Conservation (phyloP, 2,113 vertebrate genomes). For the Xenopus tropicalis region DNA sequence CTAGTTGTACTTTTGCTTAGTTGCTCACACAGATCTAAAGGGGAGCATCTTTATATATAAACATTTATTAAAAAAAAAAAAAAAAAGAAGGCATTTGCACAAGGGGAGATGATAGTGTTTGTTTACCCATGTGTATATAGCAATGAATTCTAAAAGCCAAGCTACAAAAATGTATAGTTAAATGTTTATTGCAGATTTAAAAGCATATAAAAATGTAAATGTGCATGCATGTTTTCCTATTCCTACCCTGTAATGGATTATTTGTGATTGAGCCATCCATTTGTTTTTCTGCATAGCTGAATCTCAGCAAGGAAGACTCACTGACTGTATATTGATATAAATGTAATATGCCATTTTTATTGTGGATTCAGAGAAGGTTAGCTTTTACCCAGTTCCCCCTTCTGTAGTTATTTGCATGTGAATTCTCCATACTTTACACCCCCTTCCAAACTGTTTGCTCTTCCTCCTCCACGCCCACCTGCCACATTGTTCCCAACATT, state of each 20-base stretch:
- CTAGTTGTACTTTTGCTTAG: no score
- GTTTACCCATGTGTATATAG: no score
- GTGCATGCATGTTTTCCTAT: no score
- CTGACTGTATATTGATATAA: neutral
- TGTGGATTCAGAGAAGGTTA: neutral
- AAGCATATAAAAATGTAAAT: no score
- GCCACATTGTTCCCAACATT: slow-evolving; percentile 44
- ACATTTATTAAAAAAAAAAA: no score
- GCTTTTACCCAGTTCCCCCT: slow-evolving; percentile 4
- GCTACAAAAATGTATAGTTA: no score
- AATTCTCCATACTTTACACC: slow-evolving; percentile 41
- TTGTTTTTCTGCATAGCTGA: neutral
- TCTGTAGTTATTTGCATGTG: slow-evolving; percentile 29
- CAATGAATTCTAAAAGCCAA: no score
- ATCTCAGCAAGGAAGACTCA: neutral
- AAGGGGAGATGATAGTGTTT: no score
- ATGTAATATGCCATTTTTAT: neutral
- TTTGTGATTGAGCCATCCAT: neutral
- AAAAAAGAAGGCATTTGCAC: no score
- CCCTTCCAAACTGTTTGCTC: slow-evolving; percentile 45
- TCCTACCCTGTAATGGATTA: neutral
- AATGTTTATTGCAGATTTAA: neutral
- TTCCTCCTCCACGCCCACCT: slow-evolving; percentile 44
- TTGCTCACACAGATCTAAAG: no score
- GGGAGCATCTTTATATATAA: no score